Conservation (phyloP, 2,113 vertebrate species). For the Brevimyrus niger region DNA sequence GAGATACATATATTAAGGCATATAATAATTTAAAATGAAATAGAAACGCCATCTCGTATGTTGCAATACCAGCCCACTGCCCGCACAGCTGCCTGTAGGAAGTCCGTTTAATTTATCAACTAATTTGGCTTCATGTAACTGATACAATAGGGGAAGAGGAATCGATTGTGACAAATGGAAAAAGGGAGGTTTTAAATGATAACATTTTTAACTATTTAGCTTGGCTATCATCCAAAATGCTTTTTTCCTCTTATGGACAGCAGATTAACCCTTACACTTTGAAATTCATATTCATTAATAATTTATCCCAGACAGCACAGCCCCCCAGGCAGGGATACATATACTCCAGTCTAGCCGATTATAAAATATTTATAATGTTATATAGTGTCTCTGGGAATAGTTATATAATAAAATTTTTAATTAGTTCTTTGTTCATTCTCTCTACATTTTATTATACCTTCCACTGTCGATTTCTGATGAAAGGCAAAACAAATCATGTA, state of each 20-base stretch:
- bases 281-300: background rate
- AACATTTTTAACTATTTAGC: background rate
- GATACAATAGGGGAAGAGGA: background rate
- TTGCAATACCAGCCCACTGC: background rate
- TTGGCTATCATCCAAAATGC: background rate
- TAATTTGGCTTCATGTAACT: background rate
- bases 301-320: background rate
- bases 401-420: background rate
- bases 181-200: background rate
- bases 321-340: background rate
- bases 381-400: background rate
- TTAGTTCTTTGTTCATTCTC: background rate
- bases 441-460: background rate
- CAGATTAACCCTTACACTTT: background rate
- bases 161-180: background rate
- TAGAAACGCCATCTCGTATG: background rate
- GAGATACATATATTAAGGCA: background rate
- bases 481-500: background rate
- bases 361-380: background rate
- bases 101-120: background rate
- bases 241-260: background rate
- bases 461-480: background rate
- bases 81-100: background rate
- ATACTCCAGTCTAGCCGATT: background rate
- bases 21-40: background rate